A percentile compares a stretch with the other conserved stretches of the same genome.
Conservation (phyloP, 35 echinoderm and acorn worm genomes). For the Heliocidaris erythrogramma region DNA sequence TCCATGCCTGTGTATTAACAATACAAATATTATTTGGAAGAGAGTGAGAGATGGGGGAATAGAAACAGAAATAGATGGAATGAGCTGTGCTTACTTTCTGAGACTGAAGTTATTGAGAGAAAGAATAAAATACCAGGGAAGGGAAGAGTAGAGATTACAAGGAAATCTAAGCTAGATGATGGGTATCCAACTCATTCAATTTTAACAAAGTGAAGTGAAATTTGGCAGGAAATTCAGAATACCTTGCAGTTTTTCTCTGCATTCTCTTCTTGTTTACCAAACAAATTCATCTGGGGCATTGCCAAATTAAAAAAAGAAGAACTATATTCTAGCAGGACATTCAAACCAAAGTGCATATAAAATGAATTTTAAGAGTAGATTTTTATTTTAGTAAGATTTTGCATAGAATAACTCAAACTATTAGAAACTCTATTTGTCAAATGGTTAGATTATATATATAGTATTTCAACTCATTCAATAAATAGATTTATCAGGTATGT, state of each 20-base stretch:
- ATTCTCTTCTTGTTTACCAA: not conserved
- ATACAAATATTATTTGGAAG: not conserved
- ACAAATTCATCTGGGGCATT: not conserved
- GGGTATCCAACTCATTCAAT: not conserved
- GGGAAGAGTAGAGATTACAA: not conserved
- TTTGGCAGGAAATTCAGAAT: not conserved
- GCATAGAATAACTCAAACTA: constrained; percentile 6
- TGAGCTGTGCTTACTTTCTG: not conserved
- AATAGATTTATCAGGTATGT: not conserved
- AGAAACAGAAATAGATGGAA: not conserved
- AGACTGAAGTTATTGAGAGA: not conserved
- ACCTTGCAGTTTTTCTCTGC: not conserved
- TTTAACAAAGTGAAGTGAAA: not conserved
- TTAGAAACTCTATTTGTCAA: not conserved
- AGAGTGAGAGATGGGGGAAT: not conserved
- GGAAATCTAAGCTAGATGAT: not conserved
- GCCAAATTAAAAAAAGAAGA: not conserved
- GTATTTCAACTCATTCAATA: constrained; percentile 11
- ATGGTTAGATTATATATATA: not conserved
- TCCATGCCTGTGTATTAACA: not conserved
- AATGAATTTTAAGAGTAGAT: not conserved
- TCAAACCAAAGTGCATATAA: not conserved
- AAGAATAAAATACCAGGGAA: not conserved
- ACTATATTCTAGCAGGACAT: not conserved
- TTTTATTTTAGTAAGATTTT: not conserved